Base-by-base conservation (phyloP, 2,888 invertebrate genomes). In the Eledona agricola region DNA sequence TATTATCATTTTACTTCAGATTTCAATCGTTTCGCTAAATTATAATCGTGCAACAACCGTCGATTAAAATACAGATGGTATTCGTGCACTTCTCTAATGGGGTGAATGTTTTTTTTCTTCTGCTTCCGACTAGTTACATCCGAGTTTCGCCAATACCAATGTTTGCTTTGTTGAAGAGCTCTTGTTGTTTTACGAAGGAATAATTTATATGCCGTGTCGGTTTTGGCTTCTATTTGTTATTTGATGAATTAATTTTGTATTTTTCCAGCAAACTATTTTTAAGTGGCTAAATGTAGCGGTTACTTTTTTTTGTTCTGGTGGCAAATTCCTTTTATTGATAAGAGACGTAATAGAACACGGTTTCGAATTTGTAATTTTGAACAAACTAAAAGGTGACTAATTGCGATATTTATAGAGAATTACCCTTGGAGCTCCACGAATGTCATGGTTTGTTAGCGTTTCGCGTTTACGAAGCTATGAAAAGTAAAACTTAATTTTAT, bases 371-470 rank as follows among this genome's bases (percentile, higher is more conserved):
- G 7, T n/a, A n/a, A n/a, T n/a, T n/a, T 20, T 19, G 20, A 34
- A 19, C 25, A 2, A 16, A 16, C 25, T 6, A 7, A 38, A 38
- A 38, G 38, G 38, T 38, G 38, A 38, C 25, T 38, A 20, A 34
- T 38, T 15, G 25, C 11, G 38, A 13, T 26, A 38, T 38, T 38
- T 38, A 38, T 23, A 38, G 38, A 3, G 23, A 5, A 2, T 4
- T 16, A 38, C 26, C 38, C 38, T 38, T 38, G 38, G 6, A 10
- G 16, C 10, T 26, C 38, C 7, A 9, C 17, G 38, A 38, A 38
- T 38, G 38, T 38, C 25, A 38, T 25, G 25, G 38, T 15, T 38
- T 38, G 25, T 25, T 4, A 19, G 19, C n/a, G n/a, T n/a, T n/a
- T n/a, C n/a, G n/a, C n/a, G n/a, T n/a, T n/a, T n/a, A n/a, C n/a